phyloP scores from a whole-genome alignment of 1,140 invertebrate species.

The Hypsibius dujardini region DNA sequence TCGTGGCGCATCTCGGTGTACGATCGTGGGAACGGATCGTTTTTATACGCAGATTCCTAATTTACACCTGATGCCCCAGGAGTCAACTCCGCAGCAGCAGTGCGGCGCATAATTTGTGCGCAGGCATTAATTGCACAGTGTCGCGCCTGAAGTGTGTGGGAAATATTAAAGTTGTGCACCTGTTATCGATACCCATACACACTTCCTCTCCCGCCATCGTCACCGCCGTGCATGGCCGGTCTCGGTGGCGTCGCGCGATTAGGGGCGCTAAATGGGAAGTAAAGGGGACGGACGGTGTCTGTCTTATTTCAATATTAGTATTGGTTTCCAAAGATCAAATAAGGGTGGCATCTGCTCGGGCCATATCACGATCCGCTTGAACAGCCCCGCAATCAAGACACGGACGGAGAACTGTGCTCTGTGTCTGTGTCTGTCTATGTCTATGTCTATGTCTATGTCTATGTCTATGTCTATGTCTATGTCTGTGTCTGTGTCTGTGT shows the following conservation, averaged over 20 bases:
- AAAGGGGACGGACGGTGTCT: no score
- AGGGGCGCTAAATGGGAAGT: no score
- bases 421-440: background rate
- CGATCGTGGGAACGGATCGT: conserved; percentile 11
- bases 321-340: background rate
- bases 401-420: background rate
- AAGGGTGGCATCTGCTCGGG: background rate
- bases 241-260: background rate
- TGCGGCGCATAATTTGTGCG: conserved; percentile 5
- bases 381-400: background rate
- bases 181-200: conserved; percentile 15
- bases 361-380: background rate
- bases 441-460: background rate
- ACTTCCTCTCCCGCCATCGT: background rate
- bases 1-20: background rate
- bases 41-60: background rate
- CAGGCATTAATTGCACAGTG: conserved; percentile 10
- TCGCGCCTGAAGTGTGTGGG: background rate
- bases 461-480: background rate
- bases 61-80: conserved; percentile 16
- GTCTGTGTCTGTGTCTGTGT: no score
- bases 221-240: background rate
- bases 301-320: background rate
- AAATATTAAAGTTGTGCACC: conserved; percentile 8
- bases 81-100: no score